Evolutionary conservation across 2,888 invertebrate genomes (phyloP), one percentile per base, ranked within the genome.

Genomic region (Psylliodes chrysocephalus): DNA sequence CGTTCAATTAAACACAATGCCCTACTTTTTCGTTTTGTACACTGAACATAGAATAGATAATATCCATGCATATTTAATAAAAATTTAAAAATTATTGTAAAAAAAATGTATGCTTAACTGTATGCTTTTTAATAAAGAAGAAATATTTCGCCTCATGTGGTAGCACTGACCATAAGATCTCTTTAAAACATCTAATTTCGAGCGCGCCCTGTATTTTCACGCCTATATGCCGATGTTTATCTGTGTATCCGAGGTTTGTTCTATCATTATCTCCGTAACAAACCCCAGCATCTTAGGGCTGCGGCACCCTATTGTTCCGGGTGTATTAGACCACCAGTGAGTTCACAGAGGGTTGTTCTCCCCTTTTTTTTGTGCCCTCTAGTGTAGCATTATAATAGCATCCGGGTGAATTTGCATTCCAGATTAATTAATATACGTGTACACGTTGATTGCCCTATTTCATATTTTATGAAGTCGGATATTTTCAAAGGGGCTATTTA

Each of bases 281-380:
- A 78, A 78, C 75, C 75, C 74, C 71, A 73, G 70, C 75, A 73
- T 75, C 75, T 76, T 75, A 72, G 71, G 73, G 73, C 71, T 71
- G 70, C 67, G 68, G 66, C 74, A 68, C 78, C 77, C 75, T 70
- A 75, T 78, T 76, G 77, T 74, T 66, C 67, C 66, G 73, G 66
- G 73, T 69, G 73, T 76, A 77, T 77, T 74, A 78, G 76, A 77
- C 79, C 80, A 80, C 79, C 80, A 79, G 79, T 72, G 73, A 73
- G 78, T 80, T 80, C 80, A 78, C 78, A 78, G 74, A 75, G 77
- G 77, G 77, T 71, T 56, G 54, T 42, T 55, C 67, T 62, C 67
- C 64, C 67, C 62, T 63, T 46, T 66, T 46, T 66, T 69, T 71
- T 70, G 64, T 69, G 66, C 75, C 76, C 77, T 70, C 69, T 72